Evolutionary conservation across 1,140 invertebrate genomes (phyloP).

Genomic region (Heliothis virescens): DNA sequence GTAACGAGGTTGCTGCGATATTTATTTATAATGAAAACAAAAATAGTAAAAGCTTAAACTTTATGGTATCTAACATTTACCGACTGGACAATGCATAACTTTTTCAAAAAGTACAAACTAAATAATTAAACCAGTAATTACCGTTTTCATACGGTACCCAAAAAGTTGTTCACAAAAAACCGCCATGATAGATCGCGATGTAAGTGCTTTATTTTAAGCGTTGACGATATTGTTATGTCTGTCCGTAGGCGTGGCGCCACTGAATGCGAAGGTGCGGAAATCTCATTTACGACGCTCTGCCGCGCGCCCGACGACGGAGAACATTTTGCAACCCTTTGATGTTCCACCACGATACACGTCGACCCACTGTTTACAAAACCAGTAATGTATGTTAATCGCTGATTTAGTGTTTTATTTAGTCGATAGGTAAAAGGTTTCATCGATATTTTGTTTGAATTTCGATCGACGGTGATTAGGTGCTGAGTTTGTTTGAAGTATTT

Average conservation of each 20-base stretch:
- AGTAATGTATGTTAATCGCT: slow-evolving; percentile 50
- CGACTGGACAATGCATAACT: too few species aligned
- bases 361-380: slow-evolving; percentile 45
- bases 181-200: slow-evolving; percentile 59
- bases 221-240: slow-evolving; percentile 67
- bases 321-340: slow-evolving; percentile 51
- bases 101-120: too few species aligned
- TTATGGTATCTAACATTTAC: too few species aligned
- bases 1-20: too few species aligned
- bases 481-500: slow-evolving; percentile 24
- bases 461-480: slow-evolving; percentile 24
- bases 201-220: slow-evolving; percentile 69
- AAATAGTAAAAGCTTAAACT: background rate
- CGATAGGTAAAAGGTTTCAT: slow-evolving; percentile 41
- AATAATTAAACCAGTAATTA: too few species aligned
- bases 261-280: slow-evolving; percentile 52
- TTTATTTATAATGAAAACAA: background rate
- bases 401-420: slow-evolving; percentile 49
- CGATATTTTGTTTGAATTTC: slow-evolving; percentile 24
- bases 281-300: slow-evolving; percentile 6
- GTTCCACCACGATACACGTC: slow-evolving; percentile 37
- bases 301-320: slow-evolving; percentile 43
- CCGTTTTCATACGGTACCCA: slow-evolving; percentile 23
- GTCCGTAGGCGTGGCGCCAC: slow-evolving; percentile 53
- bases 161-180: slow-evolving; percentile 24